phyloP scores from a whole-genome alignment of 2,797 vertebrate genomes.

The Smutsia temminckii region DNA sequence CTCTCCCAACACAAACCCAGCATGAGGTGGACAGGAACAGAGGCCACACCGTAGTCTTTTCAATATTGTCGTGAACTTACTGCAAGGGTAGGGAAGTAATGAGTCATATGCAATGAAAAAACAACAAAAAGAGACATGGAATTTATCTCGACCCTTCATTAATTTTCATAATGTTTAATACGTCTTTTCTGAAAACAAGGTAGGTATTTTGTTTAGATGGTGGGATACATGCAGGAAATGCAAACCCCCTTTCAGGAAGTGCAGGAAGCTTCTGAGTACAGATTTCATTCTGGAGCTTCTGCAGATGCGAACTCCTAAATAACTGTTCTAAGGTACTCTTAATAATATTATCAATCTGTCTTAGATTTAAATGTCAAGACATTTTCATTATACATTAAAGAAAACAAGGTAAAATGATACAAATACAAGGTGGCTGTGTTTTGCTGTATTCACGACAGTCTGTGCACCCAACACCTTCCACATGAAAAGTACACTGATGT shows the following conservation, averaged over 20 bases:
- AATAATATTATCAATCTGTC: slow-evolving; percentile 8
- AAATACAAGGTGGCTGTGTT: neutral
- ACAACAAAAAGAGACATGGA: neutral
- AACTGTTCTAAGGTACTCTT: neutral
- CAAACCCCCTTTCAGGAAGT: neutral
- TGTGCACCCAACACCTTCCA: neutral
- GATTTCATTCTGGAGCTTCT: neutral
- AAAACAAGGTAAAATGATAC: neutral
- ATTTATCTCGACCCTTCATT: neutral
- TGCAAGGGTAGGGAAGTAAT: neutral
- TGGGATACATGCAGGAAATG: neutral
- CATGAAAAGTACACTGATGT: neutral
- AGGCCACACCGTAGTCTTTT: neutral
- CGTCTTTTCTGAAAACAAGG: neutral
- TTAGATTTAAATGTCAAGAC: slow-evolving; percentile 37
- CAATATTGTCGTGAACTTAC: neutral
- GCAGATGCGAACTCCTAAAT: slow-evolving; percentile 29
- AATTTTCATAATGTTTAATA: neutral
- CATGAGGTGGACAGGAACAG: neutral
- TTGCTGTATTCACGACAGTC: neutral
- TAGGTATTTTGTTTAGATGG: neutral
- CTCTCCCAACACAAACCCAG: neutral
- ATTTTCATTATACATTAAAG: slow-evolving; percentile 19
- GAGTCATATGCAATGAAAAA: neutral
- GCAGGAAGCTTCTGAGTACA: neutral